phyloP scores from a whole-genome alignment of 2,888 invertebrate genomes.

The Erannis defoliaria region DNA sequence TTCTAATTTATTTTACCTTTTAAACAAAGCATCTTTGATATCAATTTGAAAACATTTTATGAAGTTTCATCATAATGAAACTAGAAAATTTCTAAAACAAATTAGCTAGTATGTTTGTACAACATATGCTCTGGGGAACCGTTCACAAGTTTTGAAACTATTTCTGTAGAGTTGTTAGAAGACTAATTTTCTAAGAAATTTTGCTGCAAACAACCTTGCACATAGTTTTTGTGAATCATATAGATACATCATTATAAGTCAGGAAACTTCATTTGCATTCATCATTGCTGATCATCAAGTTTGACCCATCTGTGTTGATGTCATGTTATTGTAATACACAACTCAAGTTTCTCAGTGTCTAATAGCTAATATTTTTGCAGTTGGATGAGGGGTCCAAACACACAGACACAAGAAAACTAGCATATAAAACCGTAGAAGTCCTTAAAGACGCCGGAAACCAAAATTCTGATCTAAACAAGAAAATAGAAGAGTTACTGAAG shows the following conservation, averaged over 20 bases:
- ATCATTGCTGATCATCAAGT: slow-evolving; percentile 60
- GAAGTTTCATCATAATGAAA: too few species aligned
- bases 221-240: slow-evolving; percentile 15
- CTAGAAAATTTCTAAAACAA: too few species aligned
- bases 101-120: too few species aligned
- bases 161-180: neutral
- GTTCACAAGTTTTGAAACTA: neutral
- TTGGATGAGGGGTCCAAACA: slow-evolving; percentile 67
- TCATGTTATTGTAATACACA: neutral
- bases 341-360: neutral
- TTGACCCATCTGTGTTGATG: slow-evolving; percentile 42
- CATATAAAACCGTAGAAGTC: slow-evolving; percentile 65
- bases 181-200: neutral
- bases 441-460: slow-evolving; percentile 81
- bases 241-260: slow-evolving; percentile 1
- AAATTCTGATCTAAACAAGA: slow-evolving; percentile 76
- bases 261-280: slow-evolving; percentile 7
- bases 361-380: slow-evolving; percentile 58
- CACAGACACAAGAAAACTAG: slow-evolving; percentile 68
- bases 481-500: slow-evolving; percentile 77
- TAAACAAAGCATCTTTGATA: too few species aligned
- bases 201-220: slow-evolving; percentile 6
- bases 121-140: too few species aligned
- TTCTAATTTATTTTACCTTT: too few species aligned
- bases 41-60: too few species aligned